These are phyloP conservation scores for Nomada flava DNA, from an alignment of 2,888 invertebrate species.

Conservation along the genomic window DNA sequence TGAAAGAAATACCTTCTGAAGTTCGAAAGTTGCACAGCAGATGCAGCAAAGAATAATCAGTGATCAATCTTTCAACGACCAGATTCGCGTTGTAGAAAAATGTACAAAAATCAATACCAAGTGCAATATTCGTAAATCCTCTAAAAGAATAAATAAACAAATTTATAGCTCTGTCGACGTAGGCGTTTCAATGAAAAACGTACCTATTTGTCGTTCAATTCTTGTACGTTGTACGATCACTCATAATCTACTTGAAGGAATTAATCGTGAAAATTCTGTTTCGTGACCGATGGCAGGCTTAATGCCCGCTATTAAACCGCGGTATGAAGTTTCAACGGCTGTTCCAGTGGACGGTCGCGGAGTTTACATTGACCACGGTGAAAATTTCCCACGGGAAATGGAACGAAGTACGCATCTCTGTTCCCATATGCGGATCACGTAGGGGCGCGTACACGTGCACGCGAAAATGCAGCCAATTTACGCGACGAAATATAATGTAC, in stretches of 20 bases:
- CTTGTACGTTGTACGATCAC: neutral
- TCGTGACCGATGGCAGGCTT: constrained; percentile 4
- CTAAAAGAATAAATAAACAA: too few species aligned
- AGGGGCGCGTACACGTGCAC: constrained; percentile 3
- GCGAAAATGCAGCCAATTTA: constrained; percentile 57
- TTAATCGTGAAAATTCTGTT: neutral
- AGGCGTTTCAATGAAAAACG: too few species aligned
- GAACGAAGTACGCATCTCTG: constrained; percentile 48
- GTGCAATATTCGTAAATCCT: too few species aligned
- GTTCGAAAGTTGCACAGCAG: neutral
- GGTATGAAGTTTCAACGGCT: constrained; percentile 63
- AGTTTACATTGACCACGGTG: constrained; percentile 75
- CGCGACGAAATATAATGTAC: constrained; percentile 58
- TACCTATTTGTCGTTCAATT: neutral
- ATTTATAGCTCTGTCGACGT: too few species aligned
- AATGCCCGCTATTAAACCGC: constrained; percentile 34
- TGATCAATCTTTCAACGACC: neutral
- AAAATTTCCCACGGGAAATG: constrained; percentile 78
- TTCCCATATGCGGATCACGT: constrained; percentile 22
- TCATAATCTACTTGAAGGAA: neutral
- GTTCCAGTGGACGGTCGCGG: constrained; percentile 39
- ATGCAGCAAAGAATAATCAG: neutral
- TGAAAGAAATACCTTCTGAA: neutral
- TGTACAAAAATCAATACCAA: too few species aligned
- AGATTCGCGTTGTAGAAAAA: too few species aligned